Evolutionary conservation across 2,888 invertebrate genomes (phyloP), one percentile per base, ranked within the genome.

Genomic region (Coremacera marginata): DNA sequence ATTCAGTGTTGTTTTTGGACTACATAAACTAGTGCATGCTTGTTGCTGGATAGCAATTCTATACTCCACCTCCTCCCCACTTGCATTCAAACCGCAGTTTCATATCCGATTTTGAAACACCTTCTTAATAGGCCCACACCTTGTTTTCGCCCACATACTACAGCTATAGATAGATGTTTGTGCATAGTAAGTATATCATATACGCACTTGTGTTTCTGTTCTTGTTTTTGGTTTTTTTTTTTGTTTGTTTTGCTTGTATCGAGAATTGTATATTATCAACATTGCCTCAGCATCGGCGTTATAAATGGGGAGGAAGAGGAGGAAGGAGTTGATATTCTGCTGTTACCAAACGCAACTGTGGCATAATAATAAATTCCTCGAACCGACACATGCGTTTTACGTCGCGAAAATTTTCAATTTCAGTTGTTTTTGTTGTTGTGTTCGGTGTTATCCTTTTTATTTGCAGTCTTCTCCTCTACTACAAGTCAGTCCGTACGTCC

Each of bases 321-420:
- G 16, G 60, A 16, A 16, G 63, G 31, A 8, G 63, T 31, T 14
- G 7, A 8, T 22, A 22, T 52, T 52, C 52, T 8, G 55, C 19
- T 65, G 63, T 3, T 55, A 22, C 55, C 3, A 55, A 55, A n/a
- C n/a, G 5, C 55, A 55, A n/a, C 55, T 19, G 19, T 55, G 11
- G 25, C 16, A 49, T 70, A 52, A 37, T 57, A 62, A 44, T 73
- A 73, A 72, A 62, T 73, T 73, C 62, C 72, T 63, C 72, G 49
- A 73, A 73, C 72, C 49, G 72, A 73, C 62, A 73, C 72, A 73
- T 73, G 72, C 72, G 72, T 73, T 73, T 62, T 73, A 51, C 62
- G 62, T 73, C 72, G 72, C 72, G 72, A 73, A 73, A 73, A 27
- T 73, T 62, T 27, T 73, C 57, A 22, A 34, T 27, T 67, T 67